A percentile compares a stretch with the other conserved stretches of the same genome.
Conservation (phyloP, 2,113 vertebrate species). For the Telmatochromis sp. region DNA sequence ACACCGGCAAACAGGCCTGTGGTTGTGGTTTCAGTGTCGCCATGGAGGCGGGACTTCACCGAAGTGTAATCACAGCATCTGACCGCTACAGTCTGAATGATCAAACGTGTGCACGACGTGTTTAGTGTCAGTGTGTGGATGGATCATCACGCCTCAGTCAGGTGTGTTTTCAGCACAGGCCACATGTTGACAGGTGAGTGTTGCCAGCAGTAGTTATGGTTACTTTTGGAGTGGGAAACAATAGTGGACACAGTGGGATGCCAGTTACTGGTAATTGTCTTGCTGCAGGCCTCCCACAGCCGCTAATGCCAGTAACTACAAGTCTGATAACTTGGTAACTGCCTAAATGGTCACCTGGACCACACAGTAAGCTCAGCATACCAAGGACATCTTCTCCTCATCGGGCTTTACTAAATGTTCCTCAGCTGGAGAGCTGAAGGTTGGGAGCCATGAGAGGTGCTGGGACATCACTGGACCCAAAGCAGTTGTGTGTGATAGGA, state of each 20-base stretch:
- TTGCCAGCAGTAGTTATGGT: neutral
- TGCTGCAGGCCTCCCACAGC: neutral
- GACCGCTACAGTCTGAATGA: neutral
- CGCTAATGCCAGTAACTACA: neutral
- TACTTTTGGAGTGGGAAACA: neutral
- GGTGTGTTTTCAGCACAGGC: neutral
- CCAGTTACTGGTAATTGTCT: neutral
- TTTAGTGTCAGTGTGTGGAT: neutral
- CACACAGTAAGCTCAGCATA: neutral
- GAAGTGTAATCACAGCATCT: neutral
- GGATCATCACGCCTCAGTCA: neutral
- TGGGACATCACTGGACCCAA: neutral
- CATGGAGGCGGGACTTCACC: neutral
- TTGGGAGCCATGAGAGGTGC: neutral
- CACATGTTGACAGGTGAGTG: neutral
- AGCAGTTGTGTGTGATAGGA: neutral
- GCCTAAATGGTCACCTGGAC: neutral
- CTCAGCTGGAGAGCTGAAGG: neutral
- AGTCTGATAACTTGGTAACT: neutral
- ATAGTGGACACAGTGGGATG: neutral
- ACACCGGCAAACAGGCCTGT: neutral
- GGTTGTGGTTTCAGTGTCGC: neutral
- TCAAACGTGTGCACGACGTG: neutral
- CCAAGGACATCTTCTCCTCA: neutral
- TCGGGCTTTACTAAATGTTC: neutral